phyloP scores from a whole-genome alignment of 2,797 vertebrate species.

The Poecilia picta region DNA sequence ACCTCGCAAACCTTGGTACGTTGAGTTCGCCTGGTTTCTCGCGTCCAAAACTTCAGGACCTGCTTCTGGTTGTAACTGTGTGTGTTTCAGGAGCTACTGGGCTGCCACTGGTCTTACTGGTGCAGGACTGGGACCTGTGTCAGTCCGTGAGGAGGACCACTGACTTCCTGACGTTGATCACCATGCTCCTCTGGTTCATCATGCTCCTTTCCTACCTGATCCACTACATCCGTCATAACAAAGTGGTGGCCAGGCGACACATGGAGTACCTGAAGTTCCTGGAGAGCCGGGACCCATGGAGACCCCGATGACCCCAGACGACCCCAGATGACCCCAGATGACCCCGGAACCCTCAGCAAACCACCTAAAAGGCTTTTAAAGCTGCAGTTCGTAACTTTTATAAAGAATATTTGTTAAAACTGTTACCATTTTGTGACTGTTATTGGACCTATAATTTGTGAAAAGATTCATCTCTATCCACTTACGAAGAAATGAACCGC shows the following conservation, averaged over 20 bases:
- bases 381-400: not conserved
- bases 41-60: not conserved
- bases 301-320: not conserved
- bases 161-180: slow-evolving; percentile 88
- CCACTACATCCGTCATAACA: slow-evolving; percentile 87
- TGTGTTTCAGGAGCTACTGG: slow-evolving; percentile 64
- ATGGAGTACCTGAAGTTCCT: slow-evolving; percentile 81
- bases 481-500: too few relatives aligned
- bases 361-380: not conserved
- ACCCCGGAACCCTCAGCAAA: not conserved
- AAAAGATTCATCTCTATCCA: too few relatives aligned
- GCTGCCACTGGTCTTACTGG: slow-evolving; percentile 81
- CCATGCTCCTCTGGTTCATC: slow-evolving; percentile 90
- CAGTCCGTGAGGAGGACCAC: slow-evolving; percentile 79
- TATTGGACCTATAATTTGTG: too few relatives aligned
- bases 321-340: slow-evolving; percentile 50
- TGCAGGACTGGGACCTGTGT: slow-evolving; percentile 83
- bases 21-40: not conserved
- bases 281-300: slow-evolving; percentile 15
- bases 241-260: slow-evolving; percentile 80
- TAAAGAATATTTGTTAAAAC: too few relatives aligned
- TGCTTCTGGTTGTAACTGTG: not conserved
- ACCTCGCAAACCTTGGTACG: slow-evolving; percentile 46
- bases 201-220: slow-evolving; percentile 86
- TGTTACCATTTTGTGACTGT: too few relatives aligned